These are phyloP conservation scores for Microcaecilia unicolor DNA, from an alignment of 2,797 vertebrate species.

Conservation along the genomic window DNA sequence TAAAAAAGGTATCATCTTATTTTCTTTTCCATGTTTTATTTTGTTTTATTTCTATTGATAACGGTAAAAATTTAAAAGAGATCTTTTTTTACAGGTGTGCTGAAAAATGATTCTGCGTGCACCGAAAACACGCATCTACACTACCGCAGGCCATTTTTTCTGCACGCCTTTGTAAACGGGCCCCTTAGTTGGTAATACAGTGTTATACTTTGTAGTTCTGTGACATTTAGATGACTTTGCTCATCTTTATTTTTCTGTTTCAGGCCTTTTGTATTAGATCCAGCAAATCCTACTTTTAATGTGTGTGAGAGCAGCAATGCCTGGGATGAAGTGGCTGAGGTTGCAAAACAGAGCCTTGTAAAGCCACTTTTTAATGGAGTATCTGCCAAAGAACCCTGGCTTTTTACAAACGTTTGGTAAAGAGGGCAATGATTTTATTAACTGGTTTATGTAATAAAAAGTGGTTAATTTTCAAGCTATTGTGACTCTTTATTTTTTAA, in stretches of 20 bases:
- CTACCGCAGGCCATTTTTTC: too few species aligned
- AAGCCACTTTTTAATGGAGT: slow-evolving; percentile 13
- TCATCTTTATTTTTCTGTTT: neutral
- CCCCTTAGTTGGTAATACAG: neutral
- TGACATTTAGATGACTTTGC: neutral
- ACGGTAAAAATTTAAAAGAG: too few species aligned
- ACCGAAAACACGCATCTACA: too few species aligned
- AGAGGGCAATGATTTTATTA: neutral
- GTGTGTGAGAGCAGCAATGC: slow-evolving; percentile 6
- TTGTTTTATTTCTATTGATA: too few species aligned
- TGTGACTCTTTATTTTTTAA: too few species aligned
- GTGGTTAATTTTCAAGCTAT: too few species aligned
- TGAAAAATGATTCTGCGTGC: too few species aligned
- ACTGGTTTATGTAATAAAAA: too few species aligned
- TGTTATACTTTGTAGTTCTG: neutral
- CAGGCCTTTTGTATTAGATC: slow-evolving; percentile 20
- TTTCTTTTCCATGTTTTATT: too few species aligned
- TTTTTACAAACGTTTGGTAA: slow-evolving; percentile 19
- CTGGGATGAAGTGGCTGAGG: slow-evolving; percentile 4
- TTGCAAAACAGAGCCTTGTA: neutral
- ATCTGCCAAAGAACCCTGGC: neutral
- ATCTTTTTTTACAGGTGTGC: too few species aligned
- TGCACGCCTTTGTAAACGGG: too few species aligned
- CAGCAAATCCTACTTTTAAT: slow-evolving; percentile 11
- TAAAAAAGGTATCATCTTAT: too few species aligned